Evolutionary conservation across 1,140 invertebrate species (phyloP).

Genomic region (Bombyx mori): DNA sequence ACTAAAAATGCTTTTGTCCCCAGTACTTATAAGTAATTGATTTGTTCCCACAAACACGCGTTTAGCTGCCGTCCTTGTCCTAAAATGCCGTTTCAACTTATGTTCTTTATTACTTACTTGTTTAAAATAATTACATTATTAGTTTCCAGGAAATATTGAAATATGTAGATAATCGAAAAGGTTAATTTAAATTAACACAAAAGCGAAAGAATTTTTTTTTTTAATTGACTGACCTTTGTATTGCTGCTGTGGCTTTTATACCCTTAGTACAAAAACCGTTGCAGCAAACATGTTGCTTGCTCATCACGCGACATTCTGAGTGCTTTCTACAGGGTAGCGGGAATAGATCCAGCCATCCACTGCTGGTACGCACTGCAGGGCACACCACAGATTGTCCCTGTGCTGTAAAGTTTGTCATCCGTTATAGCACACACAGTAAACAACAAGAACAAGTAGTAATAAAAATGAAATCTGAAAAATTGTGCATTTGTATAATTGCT

Average conservation of each 20-base stretch:
- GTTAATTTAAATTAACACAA: background rate
- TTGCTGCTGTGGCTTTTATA: slow-evolving; percentile 23
- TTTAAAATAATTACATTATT: too few relatives aligned
- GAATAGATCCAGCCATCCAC: slow-evolving; percentile 65
- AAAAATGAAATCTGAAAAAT: too few relatives aligned
- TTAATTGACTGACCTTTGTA: slow-evolving; percentile 32
- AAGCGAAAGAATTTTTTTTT: background rate
- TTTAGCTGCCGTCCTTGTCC: too few relatives aligned
- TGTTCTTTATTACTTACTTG: too few relatives aligned
- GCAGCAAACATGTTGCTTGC: slow-evolving; percentile 57
- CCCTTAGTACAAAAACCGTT: slow-evolving; percentile 63
- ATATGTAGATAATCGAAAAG: background rate
- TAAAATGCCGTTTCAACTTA: too few relatives aligned
- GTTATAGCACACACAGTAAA: background rate
- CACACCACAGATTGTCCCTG: slow-evolving; percentile 45
- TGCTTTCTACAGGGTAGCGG: slow-evolving; percentile 61
- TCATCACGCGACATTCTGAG: slow-evolving; percentile 61
- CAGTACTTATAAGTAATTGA: too few relatives aligned
- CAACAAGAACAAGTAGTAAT: too few relatives aligned
- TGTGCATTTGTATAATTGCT: too few relatives aligned
- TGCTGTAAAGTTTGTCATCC: slow-evolving; percentile 18
- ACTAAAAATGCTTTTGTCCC: too few relatives aligned
- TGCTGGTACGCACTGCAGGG: slow-evolving; percentile 53
- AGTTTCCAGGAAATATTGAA: too few relatives aligned
- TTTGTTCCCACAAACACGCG: too few relatives aligned